phyloP scores from a whole-genome alignment of 2,797 vertebrate species.

The Eidolon dupreanum region DNA sequence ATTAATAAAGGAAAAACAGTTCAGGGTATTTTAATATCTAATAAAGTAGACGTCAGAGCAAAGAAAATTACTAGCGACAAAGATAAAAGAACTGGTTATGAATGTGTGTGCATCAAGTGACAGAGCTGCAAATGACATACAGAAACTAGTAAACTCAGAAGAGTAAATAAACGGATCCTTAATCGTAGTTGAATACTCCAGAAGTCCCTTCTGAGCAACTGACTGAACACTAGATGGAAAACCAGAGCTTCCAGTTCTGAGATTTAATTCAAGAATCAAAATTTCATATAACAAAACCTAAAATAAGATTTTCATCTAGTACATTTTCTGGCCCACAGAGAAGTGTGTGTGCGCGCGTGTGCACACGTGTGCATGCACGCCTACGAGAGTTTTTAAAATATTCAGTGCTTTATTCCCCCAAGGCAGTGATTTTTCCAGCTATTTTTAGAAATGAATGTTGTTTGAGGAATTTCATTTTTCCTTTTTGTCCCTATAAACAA shows the following conservation, averaged over 20 bases:
- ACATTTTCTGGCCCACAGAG: neutral
- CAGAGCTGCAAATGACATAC: neutral
- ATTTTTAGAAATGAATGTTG: slow-evolving; percentile 39
- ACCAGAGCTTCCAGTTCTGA: neutral
- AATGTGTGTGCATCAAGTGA: neutral
- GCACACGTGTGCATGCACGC: too few species aligned
- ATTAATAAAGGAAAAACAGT: neutral
- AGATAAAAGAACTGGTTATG: neutral
- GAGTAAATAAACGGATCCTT: neutral
- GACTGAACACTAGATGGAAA: neutral
- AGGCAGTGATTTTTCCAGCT: neutral
- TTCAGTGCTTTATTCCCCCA: neutral
- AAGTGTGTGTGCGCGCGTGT: neutral
- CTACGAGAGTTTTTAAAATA: neutral
- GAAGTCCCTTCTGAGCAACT: neutral
- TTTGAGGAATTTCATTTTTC: slow-evolving; percentile 22
- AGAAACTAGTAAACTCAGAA: neutral
- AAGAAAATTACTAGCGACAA: neutral
- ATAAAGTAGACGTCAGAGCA: neutral
- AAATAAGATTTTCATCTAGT: neutral
- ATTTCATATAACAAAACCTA: neutral
- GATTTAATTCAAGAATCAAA: neutral
- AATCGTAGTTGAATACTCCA: too few species aligned
- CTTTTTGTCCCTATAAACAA: slow-evolving; percentile 40
- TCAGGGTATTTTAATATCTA: neutral